Evolutionary conservation across 1,140 invertebrate species (phyloP).

Genomic region (Drosophila tani): DNA sequence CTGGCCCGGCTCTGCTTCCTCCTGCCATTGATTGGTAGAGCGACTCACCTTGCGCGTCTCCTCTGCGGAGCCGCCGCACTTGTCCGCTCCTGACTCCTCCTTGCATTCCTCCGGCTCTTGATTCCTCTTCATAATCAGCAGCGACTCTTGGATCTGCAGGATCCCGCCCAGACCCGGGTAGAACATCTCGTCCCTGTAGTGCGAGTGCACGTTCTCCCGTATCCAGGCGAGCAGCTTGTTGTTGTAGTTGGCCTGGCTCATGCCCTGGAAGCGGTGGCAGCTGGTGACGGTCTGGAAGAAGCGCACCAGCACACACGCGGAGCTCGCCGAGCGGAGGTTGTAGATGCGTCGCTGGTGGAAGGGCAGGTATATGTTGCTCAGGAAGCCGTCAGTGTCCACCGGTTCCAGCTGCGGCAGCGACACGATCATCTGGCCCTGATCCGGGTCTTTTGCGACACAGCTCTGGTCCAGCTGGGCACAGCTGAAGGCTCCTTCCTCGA

Average conservation of each 20-base stretch:
- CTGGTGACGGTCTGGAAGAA: conserved; percentile 66
- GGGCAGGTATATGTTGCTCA: conserved; percentile 76
- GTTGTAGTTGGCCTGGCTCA: conserved; percentile 59
- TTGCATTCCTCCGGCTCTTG: neutral
- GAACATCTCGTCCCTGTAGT: conserved; percentile 73
- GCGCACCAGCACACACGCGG: conserved; percentile 64
- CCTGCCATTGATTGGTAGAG: neutral
- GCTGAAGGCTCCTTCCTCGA: conserved; percentile 45
- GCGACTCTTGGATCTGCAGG: conserved; percentile 61
- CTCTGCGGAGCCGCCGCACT: no score
- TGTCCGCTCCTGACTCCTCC: neutral
- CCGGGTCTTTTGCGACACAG: conserved; percentile 12
- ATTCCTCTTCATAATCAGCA: neutral
- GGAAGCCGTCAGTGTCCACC: conserved; percentile 51
- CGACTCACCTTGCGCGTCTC: conserved; percentile 38
- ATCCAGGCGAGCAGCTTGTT: conserved; percentile 68
- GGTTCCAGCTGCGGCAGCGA: conserved; percentile 66
- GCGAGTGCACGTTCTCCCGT: conserved; percentile 59
- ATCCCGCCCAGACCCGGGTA: conserved; percentile 81
- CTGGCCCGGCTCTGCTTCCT: neutral
- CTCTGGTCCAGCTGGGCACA: conserved; percentile 63
- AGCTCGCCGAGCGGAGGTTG: conserved; percentile 62
- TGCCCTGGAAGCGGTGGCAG: conserved; percentile 71
- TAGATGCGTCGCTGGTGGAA: conserved; percentile 72
- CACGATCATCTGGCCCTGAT: conserved; percentile 69